These are phyloP conservation scores for Conus canariensis DNA, from an alignment of 2,888 invertebrate genomes.

Conservation along the genomic window DNA sequence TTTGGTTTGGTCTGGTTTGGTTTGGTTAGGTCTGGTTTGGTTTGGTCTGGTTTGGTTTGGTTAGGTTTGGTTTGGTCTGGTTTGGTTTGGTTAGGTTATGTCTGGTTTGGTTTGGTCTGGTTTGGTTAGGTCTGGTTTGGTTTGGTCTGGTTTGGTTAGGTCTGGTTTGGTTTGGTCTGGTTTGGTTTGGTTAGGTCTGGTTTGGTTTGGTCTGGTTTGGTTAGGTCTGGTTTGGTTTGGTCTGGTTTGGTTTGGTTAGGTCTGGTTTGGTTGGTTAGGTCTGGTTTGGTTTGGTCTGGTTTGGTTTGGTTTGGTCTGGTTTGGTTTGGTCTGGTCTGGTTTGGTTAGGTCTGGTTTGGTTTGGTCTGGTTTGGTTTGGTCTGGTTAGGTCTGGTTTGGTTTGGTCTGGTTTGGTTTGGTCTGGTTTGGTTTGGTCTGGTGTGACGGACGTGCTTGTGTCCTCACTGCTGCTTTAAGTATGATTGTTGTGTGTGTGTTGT, in stretches of 20 bases:
- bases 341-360: constrained; percentile 5
- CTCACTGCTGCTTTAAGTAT: no score
- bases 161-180: not conserved
- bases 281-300: not conserved
- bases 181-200: not conserved
- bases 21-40: not conserved
- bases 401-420: constrained; percentile 1
- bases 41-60: not conserved
- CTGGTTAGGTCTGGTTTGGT: no score
- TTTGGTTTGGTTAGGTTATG: not conserved
- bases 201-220: no score
- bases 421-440: no score
- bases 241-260: constrained; percentile 1
- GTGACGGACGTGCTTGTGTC: no score
- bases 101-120: not conserved
- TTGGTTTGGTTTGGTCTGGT: not conserved
- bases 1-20: not conserved
- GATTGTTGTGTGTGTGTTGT: no score
- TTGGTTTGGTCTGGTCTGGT: not conserved
- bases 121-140: not conserved
- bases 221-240: no score
- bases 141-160: no score
- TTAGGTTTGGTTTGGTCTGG: not conserved
- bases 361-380: not conserved
- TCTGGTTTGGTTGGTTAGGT: no score